Conservation (phyloP, 2,888 invertebrate genomes). For the Mimachlamys varia region DNA sequence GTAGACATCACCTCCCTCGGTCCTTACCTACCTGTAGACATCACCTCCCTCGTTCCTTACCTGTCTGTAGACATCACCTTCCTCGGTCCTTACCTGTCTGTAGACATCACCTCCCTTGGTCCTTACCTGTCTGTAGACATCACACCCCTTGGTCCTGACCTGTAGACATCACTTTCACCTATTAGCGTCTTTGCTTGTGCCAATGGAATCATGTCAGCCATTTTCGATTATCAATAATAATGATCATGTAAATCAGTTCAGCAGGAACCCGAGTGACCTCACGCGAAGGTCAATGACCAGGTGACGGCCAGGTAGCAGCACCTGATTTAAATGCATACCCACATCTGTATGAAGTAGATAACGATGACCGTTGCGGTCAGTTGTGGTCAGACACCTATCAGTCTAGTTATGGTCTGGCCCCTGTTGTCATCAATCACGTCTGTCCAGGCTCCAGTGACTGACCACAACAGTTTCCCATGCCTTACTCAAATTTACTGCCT, state of each 20-base stretch:
- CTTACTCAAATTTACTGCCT: not conserved
- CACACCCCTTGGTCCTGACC: not conserved
- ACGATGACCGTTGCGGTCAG: not conserved
- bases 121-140: too few species aligned
- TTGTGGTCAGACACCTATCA: not conserved
- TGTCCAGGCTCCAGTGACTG: slow-evolving; percentile 20
- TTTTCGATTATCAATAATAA: not conserved
- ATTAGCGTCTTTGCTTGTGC: not conserved
- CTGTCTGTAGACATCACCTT: not conserved
- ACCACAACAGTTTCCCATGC: not conserved
- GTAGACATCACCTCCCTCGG: not conserved
- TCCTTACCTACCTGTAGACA: not conserved
- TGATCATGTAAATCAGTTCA: not conserved
- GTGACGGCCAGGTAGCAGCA: not conserved
- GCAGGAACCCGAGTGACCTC: not conserved
- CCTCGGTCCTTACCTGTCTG: not conserved
- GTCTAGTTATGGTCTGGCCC: not conserved
- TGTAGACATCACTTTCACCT: not conserved
- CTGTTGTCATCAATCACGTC: not conserved
- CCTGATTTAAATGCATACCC: not conserved
- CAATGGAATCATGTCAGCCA: not conserved
- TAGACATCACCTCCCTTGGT: too few species aligned
- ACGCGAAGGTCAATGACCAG: not conserved
- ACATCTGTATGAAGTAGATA: not conserved
- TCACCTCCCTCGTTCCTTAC: too few species aligned